Evolutionary conservation across 2,113 vertebrate species (phyloP).

Genomic region (Deroptyus accipitrinus): DNA sequence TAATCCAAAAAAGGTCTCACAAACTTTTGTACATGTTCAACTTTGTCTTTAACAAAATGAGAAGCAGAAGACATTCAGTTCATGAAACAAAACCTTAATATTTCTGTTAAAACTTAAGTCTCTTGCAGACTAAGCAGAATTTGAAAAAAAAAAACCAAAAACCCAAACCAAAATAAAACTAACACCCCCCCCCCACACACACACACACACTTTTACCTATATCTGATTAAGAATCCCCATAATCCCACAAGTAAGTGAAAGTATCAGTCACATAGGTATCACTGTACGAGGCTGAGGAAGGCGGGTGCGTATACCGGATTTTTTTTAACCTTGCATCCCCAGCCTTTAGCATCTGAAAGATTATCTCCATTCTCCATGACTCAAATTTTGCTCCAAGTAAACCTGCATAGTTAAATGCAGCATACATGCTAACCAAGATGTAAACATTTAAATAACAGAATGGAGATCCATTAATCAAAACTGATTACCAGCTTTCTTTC

Average conservation of each 20-base stretch:
- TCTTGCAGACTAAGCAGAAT: background rate
- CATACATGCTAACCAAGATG: background rate
- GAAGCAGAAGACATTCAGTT: background rate
- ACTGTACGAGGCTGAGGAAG: background rate
- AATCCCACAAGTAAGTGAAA: background rate
- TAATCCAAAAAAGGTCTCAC: background rate
- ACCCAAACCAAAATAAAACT: background rate
- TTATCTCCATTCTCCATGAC: background rate
- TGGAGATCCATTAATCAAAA: constrained; percentile 33
- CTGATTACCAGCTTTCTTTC: constrained; percentile 23
- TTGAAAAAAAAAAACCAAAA: background rate
- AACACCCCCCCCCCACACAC: fast-evolving
- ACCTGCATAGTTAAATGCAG: background rate
- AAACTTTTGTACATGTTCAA: background rate
- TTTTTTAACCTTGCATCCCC: background rate
- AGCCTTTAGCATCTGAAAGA: background rate
- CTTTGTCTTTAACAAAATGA: background rate
- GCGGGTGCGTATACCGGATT: too few species aligned
- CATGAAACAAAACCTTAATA: background rate
- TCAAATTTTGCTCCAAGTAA: background rate
- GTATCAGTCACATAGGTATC: background rate
- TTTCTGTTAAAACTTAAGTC: background rate
- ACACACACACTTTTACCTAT: background rate
- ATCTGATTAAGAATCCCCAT: background rate
- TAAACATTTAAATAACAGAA: constrained; percentile 37